phyloP scores from a whole-genome alignment of 2,797 vertebrate genomes.

The Typhlichthys subterraneus region DNA sequence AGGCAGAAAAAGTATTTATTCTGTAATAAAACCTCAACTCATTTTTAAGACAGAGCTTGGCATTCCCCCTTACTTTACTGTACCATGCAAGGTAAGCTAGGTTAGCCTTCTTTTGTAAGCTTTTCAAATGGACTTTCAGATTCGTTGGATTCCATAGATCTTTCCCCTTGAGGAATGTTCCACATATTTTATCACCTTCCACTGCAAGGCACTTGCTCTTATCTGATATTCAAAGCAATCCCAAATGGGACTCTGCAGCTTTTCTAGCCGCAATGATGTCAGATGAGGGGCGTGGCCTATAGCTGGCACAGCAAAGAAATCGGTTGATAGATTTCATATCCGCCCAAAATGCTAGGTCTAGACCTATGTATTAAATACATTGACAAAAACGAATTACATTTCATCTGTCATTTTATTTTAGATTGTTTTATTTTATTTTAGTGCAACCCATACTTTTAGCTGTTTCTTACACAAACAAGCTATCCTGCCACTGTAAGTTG shows the following conservation, averaged over 20 bases:
- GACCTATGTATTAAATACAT: no score
- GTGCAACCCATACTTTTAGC: no score
- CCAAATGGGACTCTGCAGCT: background rate
- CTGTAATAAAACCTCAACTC: no score
- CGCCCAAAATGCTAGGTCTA: background rate
- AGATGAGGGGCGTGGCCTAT: no score
- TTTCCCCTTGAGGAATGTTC: conserved; percentile 1
- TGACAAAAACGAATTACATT: no score
- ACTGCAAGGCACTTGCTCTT: conserved; percentile 9
- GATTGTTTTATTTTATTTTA: no score
- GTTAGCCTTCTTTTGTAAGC: background rate
- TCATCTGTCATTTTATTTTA: conserved; percentile 15
- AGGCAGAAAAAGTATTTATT: no score
- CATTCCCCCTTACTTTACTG: no score
- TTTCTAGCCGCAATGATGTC: background rate
- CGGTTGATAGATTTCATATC: background rate
- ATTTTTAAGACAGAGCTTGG: no score
- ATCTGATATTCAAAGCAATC: background rate
- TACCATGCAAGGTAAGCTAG: background rate
- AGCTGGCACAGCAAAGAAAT: no score
- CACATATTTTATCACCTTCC: conserved; percentile 6
- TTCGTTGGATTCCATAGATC: background rate
- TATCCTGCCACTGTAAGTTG: no score
- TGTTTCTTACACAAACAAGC: no score
- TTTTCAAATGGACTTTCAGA: conserved; percentile 3